Conservation (phyloP, 2,113 vertebrate species). For the Argyrosomus japonicus region DNA sequence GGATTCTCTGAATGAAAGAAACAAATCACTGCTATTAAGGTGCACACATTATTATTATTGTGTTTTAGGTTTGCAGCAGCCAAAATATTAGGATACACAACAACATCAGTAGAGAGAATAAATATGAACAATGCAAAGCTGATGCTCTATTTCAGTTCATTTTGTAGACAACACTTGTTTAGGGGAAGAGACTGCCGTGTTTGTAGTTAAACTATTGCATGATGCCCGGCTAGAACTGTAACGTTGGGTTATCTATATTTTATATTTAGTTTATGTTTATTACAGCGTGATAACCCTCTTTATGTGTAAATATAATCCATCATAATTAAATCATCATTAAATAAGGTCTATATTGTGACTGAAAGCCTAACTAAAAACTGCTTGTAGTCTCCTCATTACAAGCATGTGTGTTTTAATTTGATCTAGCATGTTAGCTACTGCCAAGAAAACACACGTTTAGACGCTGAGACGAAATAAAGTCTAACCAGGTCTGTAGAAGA, state of each 20-base stretch:
- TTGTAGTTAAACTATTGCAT: background rate
- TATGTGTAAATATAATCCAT: too few relatives aligned
- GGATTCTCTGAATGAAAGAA: conserved; percentile 74
- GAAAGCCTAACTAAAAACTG: background rate
- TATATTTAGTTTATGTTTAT: background rate
- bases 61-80: background rate
- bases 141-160: background rate
- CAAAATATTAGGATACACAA: background rate
- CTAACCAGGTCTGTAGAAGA: conserved; percentile 81
- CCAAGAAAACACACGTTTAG: too few relatives aligned
- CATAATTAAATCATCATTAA: too few relatives aligned
- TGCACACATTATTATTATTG: background rate
- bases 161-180: background rate
- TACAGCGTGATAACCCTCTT: background rate
- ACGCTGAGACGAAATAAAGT: background rate
- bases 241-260: background rate
- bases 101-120: background rate
- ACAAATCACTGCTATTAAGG: background rate
- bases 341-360: background rate
- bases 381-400: background rate
- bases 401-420: background rate
- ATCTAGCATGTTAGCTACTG: background rate
- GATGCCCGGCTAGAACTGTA: background rate
- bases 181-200: too few relatives aligned
- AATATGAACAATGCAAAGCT: background rate